Conservation (phyloP, 2,888 invertebrate genomes). For the Molorchus minor region DNA sequence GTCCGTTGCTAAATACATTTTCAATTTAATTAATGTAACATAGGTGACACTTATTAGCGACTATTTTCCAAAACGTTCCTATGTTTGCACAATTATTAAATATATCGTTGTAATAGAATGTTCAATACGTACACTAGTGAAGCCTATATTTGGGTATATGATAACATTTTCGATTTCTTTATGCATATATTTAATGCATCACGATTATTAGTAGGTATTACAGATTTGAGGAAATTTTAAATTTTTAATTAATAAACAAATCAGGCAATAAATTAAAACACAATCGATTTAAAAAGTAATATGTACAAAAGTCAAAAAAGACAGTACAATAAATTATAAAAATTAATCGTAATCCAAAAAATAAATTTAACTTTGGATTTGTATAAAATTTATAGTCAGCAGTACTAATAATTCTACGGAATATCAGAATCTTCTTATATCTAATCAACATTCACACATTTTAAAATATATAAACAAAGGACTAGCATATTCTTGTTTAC, state of each 20-base stretch:
- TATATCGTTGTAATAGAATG: constrained; percentile 56
- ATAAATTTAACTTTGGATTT: constrained; percentile 59
- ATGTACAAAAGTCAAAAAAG: constrained; percentile 39
- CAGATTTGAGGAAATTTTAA: too few species aligned
- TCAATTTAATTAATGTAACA: constrained; percentile 37
- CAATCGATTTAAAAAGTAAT: constrained; percentile 37
- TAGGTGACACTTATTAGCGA: constrained; percentile 46
- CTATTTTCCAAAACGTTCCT: constrained; percentile 47
- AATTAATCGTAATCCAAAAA: constrained; percentile 36
- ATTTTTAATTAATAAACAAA: too few species aligned
- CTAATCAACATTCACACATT: constrained; percentile 49
- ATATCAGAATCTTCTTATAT: constrained; percentile 48
- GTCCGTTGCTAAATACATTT: constrained; percentile 22
- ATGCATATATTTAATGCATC: too few species aligned
- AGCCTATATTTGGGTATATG: constrained; percentile 39
- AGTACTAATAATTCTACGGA: constrained; percentile 39
- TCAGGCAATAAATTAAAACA: too few species aligned
- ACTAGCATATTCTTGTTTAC: constrained; percentile 52
- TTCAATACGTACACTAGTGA: constrained; percentile 50
- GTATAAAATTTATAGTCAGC: constrained; percentile 56
- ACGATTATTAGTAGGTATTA: too few species aligned
- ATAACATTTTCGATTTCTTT: constrained; percentile 15
- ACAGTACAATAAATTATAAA: constrained; percentile 33
- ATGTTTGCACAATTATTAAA: constrained; percentile 55
- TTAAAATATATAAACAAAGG: constrained; percentile 52